Percentiles rank a stretch among this genome's conserved stretches.
phyloP scores from a whole-genome alignment of 2,888 invertebrate species.

The Nesidiocoris tenuis region DNA sequence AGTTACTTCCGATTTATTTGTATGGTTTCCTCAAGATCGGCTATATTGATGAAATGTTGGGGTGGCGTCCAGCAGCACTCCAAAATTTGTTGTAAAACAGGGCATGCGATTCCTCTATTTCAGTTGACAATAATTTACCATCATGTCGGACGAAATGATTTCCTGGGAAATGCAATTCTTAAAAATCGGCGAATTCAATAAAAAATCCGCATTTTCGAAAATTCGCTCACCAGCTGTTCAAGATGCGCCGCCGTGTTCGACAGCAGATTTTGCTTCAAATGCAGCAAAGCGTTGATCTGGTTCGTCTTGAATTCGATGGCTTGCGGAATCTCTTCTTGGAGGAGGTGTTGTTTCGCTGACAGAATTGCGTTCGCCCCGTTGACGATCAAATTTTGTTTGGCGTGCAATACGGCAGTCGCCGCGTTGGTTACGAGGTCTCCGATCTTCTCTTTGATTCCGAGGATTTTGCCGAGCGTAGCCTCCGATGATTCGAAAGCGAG shows the following conservation, averaged over 20 bases:
- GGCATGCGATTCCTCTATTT: too few relatives aligned
- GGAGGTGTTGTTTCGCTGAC: constrained; percentile 10
- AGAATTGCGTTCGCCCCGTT: constrained; percentile 9
- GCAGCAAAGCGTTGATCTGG: constrained; percentile 6
- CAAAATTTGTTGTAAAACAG: too few relatives aligned
- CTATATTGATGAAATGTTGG: too few relatives aligned
- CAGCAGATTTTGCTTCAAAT: constrained; percentile 27
- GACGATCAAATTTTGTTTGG: constrained; percentile 17
- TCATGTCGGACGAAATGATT: too few relatives aligned
- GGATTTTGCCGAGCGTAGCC: constrained; percentile 2
- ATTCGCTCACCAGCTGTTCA: constrained; percentile 15
- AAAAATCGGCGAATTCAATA: too few relatives aligned
- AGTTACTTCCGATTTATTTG: too few relatives aligned
- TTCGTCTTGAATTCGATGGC: constrained; percentile 9
- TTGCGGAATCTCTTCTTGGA: constrained; percentile 14
- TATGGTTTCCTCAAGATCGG: too few relatives aligned
- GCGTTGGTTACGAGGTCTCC: constrained; percentile 7
- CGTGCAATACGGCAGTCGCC: constrained; percentile 2
- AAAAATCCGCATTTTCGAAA: too few relatives aligned
- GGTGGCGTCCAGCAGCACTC: too few relatives aligned
- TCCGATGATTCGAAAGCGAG: not conserved
- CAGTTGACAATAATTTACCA: too few relatives aligned
- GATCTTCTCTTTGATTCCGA: constrained; percentile 10
- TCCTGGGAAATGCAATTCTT: too few relatives aligned
- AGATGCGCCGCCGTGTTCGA: not conserved